phyloP scores from a whole-genome alignment of 2,797 vertebrate species.

The Hafferia zeledoni region DNA sequence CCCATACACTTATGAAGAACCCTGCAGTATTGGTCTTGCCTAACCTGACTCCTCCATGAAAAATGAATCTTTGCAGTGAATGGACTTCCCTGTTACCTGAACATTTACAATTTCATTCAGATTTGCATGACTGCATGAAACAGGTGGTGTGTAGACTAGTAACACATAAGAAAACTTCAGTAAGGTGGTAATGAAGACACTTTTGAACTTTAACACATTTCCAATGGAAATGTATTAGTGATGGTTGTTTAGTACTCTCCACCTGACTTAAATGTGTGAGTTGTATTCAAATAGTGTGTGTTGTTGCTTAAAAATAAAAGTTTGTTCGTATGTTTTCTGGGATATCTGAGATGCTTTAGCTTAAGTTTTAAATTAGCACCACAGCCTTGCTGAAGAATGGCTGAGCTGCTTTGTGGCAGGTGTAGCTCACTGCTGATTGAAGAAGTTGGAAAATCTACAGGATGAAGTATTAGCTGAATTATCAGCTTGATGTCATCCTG shows the following conservation, averaged over 20 bases:
- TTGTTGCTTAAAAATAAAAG: conserved; percentile 78
- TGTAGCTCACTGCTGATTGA: not conserved
- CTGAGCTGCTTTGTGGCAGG: not conserved
- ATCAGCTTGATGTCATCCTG: not conserved
- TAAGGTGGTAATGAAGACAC: conserved; percentile 76
- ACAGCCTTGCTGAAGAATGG: not conserved
- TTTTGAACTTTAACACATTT: conserved; percentile 76
- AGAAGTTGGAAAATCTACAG: not conserved
- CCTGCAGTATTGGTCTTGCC: conserved; percentile 60
- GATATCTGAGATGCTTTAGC: conserved; percentile 43
- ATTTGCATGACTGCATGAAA: conserved; percentile 73
- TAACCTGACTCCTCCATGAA: conserved; percentile 68
- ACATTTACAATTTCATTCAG: conserved; percentile 61
- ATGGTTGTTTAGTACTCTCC: conserved; percentile 73
- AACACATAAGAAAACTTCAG: conserved; percentile 79
- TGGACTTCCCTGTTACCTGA: conserved; percentile 76
- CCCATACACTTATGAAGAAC: conserved; percentile 53
- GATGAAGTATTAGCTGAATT: not conserved
- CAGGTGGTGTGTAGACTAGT: conserved; percentile 72
- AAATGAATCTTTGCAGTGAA: conserved; percentile 77
- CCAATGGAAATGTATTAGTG: conserved; percentile 82
- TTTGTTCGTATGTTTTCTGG: conserved; percentile 50
- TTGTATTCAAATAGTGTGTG: conserved; percentile 78
- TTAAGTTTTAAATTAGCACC: not conserved
- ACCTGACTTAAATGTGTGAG: conserved; percentile 74